Base-by-base conservation (phyloP, 1,140 invertebrate species). In the Neodiprion virginianus region DNA sequence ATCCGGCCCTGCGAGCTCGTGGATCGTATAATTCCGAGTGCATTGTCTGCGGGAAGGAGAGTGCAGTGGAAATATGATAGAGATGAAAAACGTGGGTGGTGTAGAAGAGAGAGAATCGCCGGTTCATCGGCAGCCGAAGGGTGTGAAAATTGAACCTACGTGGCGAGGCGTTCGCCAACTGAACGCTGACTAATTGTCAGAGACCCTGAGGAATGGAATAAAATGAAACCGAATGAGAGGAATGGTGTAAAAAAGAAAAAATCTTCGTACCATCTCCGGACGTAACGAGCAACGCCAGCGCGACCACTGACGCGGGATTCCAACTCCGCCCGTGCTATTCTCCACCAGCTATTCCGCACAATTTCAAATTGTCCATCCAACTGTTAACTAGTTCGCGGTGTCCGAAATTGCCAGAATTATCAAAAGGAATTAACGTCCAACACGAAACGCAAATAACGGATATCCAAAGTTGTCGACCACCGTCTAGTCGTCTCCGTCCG, bases 281-380 rank as follows among this genome's bases (percentile, higher is more conserved):
- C 11, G 53, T 61, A 61, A 61, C 8, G 53, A 61, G 53, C 11
- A 61, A 17, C n/a, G 77, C 76, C 78, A 81, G 79, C 75, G 80
- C 79, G 77, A 81, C 80, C 80, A 80, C 77, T 74, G 61, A 48
- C 17, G 71, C 71, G 75, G 72, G 71, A 48, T 67, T 74, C 73
- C 48, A 48, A 71, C 67, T 68, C 71, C 66, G 69, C 8, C 49
- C 70, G 1, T 53, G 53, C 67, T 48, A 48, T 21, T n/a, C 71
- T 3, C 50, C 75, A 73, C 75, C 76, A 72, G 75, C 71, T 67
- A 74, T 77, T 75, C 76, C 78, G 72, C 76, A 77, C 79, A 82
- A 83, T 82, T 82, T 76, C 75, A 77, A 80, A 82, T 83, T 83
- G 81, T 82, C 82, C 79, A 80, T 79, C 78, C 76, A 83, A 83